A percentile compares a stretch with the other conserved stretches of the same genome.
Conservation (phyloP, 2,113 vertebrate species). For the Corythornis madagascariensis region DNA sequence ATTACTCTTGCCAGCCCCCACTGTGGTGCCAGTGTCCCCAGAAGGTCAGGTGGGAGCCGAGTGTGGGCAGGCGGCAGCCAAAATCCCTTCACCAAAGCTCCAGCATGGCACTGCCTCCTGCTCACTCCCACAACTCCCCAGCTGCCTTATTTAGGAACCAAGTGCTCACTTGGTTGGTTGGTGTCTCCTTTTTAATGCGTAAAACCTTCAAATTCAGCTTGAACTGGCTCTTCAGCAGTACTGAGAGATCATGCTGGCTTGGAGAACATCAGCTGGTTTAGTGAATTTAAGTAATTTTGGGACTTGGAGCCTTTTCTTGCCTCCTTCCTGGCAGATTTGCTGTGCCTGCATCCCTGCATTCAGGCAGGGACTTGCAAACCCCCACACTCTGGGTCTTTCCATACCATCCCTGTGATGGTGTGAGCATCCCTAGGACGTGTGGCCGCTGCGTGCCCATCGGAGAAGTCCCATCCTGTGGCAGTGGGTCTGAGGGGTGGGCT, state of each 20-base stretch:
- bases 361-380: background rate
- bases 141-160: background rate
- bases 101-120: fast-evolving
- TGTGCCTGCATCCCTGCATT: background rate
- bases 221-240: background rate
- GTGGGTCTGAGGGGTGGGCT: background rate
- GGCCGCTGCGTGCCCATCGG: fast-evolving
- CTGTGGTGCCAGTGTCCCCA: fast-evolving
- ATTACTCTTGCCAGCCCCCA: background rate
- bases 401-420: background rate
- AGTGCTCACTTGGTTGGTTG: background rate
- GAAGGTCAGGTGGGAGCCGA: background rate
- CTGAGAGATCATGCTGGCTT: background rate
- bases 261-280: background rate
- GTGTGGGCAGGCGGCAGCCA: background rate
- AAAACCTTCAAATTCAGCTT: background rate
- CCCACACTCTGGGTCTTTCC: background rate
- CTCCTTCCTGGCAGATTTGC: background rate
- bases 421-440: background rate
- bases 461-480: fast-evolving
- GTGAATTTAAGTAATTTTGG: background rate
- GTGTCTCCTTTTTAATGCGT: background rate
- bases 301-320: background rate
- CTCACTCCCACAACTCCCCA: background rate
- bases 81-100: background rate